Conservation (phyloP, 1,140 invertebrate species). For the Aphidius ervi region DNA sequence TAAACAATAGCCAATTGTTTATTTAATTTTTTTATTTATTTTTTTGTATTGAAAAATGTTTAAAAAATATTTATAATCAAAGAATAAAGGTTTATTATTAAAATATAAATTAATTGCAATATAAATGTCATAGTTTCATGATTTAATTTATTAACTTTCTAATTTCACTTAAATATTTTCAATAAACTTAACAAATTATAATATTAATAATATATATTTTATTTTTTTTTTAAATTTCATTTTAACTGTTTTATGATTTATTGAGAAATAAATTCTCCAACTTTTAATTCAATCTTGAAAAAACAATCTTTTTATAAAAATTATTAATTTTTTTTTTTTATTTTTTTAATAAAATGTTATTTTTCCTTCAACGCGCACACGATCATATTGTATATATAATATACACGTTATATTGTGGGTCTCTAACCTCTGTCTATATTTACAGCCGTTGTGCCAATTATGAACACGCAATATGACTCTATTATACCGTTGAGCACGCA, state of each 20-base stretch:
- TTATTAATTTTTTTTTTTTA: no score
- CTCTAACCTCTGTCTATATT: constrained; percentile 25
- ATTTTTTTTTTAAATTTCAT: neutral
- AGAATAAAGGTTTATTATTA: neutral
- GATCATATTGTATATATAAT: neutral
- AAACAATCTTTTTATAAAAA: neutral
- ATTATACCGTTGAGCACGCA: constrained; percentile 8
- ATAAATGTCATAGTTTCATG: no score
- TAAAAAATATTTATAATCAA: no score
- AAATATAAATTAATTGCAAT: no score
- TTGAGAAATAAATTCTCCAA: constrained; percentile 19
- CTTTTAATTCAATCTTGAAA: constrained; percentile 4
- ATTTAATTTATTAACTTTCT: no score
- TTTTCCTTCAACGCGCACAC: neutral
- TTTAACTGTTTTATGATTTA: constrained; percentile 15
- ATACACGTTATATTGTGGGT: constrained; percentile 30
- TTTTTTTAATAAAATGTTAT: no score
- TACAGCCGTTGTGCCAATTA: constrained; percentile 30
- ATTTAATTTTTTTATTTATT: neutral
- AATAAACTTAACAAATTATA: neutral
- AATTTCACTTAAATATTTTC: neutral
- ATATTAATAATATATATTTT: no score
- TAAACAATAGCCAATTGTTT: neutral
- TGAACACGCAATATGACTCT: constrained; percentile 29
- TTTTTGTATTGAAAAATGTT: no score